Evolutionary conservation across 2,888 invertebrate genomes (phyloP).

Genomic region (Tanytarsus gracilentus): DNA sequence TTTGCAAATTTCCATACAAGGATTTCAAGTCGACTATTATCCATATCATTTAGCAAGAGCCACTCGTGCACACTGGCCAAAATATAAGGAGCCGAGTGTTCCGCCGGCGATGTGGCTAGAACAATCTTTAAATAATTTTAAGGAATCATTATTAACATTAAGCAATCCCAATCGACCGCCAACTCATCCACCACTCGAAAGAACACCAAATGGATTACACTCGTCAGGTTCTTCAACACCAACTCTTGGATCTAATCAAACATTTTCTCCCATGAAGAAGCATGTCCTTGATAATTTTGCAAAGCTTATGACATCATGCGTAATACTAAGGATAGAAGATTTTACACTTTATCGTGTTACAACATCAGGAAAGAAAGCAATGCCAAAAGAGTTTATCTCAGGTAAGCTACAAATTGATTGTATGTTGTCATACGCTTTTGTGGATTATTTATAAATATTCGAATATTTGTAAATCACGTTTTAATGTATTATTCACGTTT

Average conservation of each 20-base stretch:
- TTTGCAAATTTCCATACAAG: conserved; percentile 79
- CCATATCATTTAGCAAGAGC: conserved; percentile 90
- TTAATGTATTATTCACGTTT: too few relatives aligned
- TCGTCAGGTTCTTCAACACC: conserved; percentile 25
- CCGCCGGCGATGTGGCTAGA: conserved; percentile 81
- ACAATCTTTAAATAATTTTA: conserved; percentile 71
- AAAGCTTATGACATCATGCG: conserved; percentile 85
- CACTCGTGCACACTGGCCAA: conserved; percentile 83
- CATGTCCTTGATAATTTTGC: conserved; percentile 64
- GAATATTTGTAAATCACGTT: too few relatives aligned
- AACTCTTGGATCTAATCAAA: conserved; percentile 29
- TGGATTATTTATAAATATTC: too few relatives aligned
- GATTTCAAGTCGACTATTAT: conserved; percentile 87
- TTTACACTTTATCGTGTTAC: conserved; percentile 80
- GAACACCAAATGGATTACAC: conserved; percentile 33
- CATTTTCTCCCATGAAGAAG: conserved; percentile 53
- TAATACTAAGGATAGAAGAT: conserved; percentile 82
- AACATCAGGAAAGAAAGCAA: conserved; percentile 61
- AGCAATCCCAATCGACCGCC: conserved; percentile 52
- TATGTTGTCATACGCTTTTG: too few relatives aligned
- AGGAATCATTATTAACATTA: conserved; percentile 63
- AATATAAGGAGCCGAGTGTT: conserved; percentile 67
- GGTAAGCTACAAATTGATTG: conserved; percentile 45
- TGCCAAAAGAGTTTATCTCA: conserved; percentile 71
- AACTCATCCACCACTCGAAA: conserved; percentile 41